These are phyloP conservation scores for Alethe castanea DNA, from an alignment of 2,113 vertebrate genomes.

Conservation along the genomic window DNA sequence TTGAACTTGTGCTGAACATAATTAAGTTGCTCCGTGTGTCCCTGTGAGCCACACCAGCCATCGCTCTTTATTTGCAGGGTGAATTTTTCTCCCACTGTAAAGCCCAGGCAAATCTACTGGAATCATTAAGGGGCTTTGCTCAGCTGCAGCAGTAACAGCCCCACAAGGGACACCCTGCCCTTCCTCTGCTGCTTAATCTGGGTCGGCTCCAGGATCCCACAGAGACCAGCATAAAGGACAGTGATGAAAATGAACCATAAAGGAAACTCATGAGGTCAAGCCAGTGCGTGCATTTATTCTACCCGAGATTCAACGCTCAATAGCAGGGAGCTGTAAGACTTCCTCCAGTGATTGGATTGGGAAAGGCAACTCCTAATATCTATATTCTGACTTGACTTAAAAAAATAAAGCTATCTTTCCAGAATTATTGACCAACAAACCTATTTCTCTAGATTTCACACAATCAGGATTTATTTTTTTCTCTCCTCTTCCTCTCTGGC, in stretches of 20 bases:
- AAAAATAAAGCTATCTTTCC: neutral
- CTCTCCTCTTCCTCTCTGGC: neutral
- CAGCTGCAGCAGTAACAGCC: neutral
- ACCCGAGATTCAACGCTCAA: fast-evolving
- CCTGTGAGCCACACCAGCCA: neutral
- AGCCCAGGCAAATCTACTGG: neutral
- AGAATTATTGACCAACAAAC: neutral
- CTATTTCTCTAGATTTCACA: neutral
- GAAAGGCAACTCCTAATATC: neutral
- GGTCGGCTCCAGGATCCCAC: neutral
- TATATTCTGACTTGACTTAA: neutral
- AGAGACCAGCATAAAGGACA: slow-evolving; percentile 39
- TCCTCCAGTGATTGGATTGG: neutral
- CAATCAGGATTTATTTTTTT: neutral
- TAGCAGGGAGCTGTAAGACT: neutral
- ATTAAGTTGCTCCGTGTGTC: neutral
- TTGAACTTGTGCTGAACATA: neutral
- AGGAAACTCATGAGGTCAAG: slow-evolving; percentile 32
- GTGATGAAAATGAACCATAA: slow-evolving; percentile 59
- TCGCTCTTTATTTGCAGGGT: neutral
- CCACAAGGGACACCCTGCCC: slow-evolving; percentile 44
- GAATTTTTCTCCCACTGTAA: neutral
- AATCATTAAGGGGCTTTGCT: slow-evolving; percentile 43
- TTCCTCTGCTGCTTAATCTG: slow-evolving; percentile 10
- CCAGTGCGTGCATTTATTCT: neutral